These are phyloP conservation scores for Phyllostomus hastatus DNA, from an alignment of 2,113 vertebrate species.

Conservation along the genomic window DNA sequence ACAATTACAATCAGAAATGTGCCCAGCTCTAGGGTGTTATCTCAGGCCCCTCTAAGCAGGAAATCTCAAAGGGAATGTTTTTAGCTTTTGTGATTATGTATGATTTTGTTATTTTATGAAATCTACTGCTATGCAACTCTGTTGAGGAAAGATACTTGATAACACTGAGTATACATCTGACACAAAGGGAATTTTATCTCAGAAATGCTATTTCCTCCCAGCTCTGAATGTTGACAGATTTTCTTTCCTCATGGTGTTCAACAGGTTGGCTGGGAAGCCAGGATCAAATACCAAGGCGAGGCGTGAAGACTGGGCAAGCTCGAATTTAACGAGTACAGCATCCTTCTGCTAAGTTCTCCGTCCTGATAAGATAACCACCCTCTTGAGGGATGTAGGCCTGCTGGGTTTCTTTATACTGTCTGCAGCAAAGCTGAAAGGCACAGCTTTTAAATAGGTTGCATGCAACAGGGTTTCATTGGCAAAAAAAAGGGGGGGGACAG, in stretches of 20 bases:
- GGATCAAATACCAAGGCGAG: neutral
- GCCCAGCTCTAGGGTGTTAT: neutral
- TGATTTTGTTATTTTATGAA: slow-evolving; percentile 56
- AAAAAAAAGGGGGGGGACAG: neutral
- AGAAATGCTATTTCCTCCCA: slow-evolving; percentile 43
- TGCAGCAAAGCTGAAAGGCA: neutral
- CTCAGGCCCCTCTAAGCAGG: neutral
- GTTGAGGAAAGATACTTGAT: slow-evolving; percentile 23
- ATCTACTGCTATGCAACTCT: neutral
- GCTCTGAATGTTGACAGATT: slow-evolving; percentile 40
- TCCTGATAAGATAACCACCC: neutral
- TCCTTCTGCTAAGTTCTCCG: neutral
- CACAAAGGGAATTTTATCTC: slow-evolving; percentile 39
- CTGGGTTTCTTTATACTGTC: neutral
- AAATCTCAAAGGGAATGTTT: neutral
- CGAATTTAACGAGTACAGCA: neutral
- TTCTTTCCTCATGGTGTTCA: neutral
- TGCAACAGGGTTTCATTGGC: neutral
- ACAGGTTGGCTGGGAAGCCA: neutral
- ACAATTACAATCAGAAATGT: neutral
- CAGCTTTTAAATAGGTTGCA: neutral
- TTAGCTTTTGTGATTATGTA: neutral
- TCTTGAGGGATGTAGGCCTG: neutral
- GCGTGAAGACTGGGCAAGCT: neutral
- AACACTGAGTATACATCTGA: slow-evolving; percentile 30